A percentile compares a stretch with the other conserved stretches of the same genome.
These are phyloP conservation scores for Trididemnum clinides DNA, from an alignment of 23 tunicate species.

Conservation along the genomic window DNA sequence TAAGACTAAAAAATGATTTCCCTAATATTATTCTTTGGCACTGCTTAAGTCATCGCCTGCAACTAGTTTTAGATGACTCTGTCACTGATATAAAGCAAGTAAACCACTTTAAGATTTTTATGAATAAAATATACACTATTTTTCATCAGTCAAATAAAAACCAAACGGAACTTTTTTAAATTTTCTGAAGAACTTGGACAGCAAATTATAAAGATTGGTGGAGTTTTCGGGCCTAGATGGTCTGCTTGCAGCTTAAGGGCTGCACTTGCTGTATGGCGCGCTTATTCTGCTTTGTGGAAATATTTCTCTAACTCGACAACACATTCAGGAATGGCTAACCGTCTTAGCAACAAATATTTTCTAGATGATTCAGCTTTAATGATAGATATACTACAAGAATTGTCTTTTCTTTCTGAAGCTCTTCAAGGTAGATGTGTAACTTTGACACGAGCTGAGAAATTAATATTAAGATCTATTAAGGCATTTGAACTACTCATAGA, in stretches of 20 bases:
- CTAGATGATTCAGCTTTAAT: conserved; percentile 47
- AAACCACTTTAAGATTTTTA: conserved; percentile 37
- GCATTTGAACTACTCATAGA: too few species aligned
- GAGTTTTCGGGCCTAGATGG: conserved; percentile 54
- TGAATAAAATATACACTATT: conserved; percentile 43
- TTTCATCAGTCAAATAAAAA: conserved; percentile 44
- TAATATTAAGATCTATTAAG: too few species aligned
- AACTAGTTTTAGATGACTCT: conserved; percentile 45
- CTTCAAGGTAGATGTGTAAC: conserved; percentile 52
- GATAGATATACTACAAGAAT: conserved; percentile 56
- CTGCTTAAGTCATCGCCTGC: conserved; percentile 49
- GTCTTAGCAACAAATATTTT: conserved; percentile 47
- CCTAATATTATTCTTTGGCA: conserved; percentile 53
- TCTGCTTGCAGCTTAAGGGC: conserved; percentile 42
- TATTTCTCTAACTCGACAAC: conserved; percentile 33
- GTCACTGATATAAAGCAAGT: conserved; percentile 39
- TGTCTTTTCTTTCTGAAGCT: conserved; percentile 48
- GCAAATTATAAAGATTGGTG: conserved; percentile 45
- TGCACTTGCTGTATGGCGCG: conserved; percentile 54
- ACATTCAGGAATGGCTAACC: conserved; percentile 48
- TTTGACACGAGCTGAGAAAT: too few species aligned
- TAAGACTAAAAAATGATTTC: conserved; percentile 45
- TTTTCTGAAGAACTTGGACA: conserved; percentile 51
- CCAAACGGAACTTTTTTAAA: conserved; percentile 43
- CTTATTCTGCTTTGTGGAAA: conserved; percentile 49